Evolutionary conservation across 2,888 invertebrate species (phyloP).

Genomic region (Trimorus sp.): DNA sequence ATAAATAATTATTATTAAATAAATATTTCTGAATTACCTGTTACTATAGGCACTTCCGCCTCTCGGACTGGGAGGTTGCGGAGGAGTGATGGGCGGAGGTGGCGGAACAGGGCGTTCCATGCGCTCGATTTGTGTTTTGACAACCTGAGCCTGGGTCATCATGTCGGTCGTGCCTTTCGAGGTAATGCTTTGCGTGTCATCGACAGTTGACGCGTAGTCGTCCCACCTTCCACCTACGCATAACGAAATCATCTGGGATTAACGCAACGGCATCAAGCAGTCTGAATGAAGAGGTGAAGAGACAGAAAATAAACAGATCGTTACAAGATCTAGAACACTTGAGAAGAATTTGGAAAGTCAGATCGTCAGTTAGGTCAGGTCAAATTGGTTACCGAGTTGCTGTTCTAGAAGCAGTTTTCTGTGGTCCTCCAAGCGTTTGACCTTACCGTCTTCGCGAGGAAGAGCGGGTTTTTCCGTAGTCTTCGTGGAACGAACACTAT

Average conservation of each 20-base stretch:
- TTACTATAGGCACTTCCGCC: slow-evolving; percentile 82
- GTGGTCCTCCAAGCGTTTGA: slow-evolving; percentile 92
- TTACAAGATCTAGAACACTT: slow-evolving; percentile 22
- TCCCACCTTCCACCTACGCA: slow-evolving; percentile 79
- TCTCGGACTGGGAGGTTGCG: slow-evolving; percentile 81
- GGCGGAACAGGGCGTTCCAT: slow-evolving; percentile 83
- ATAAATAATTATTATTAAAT: too few species aligned
- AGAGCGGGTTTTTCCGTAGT: slow-evolving; percentile 86
- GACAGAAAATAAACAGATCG: slow-evolving; percentile 5
- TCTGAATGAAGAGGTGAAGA: neutral
- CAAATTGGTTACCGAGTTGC: slow-evolving; percentile 85
- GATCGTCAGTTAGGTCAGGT: slow-evolving; percentile 45
- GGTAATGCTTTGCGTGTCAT: slow-evolving; percentile 79
- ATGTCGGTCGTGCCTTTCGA: slow-evolving; percentile 81
- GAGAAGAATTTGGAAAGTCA: slow-evolving; percentile 34
- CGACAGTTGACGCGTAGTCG: slow-evolving; percentile 80
- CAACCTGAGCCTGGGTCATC: slow-evolving; percentile 81
- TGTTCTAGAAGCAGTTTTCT: slow-evolving; percentile 92
- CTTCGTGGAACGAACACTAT: slow-evolving; percentile 90
- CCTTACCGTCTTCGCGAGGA: slow-evolving; percentile 85
- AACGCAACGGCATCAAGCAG: neutral
- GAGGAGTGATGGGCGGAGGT: slow-evolving; percentile 84
- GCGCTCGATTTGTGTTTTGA: slow-evolving; percentile 84
- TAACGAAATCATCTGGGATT: neutral
- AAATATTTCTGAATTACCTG: slow-evolving; percentile 73